These are phyloP conservation scores for Physella acuta DNA, from an alignment of 1,140 invertebrate genomes.

Conservation along the genomic window DNA sequence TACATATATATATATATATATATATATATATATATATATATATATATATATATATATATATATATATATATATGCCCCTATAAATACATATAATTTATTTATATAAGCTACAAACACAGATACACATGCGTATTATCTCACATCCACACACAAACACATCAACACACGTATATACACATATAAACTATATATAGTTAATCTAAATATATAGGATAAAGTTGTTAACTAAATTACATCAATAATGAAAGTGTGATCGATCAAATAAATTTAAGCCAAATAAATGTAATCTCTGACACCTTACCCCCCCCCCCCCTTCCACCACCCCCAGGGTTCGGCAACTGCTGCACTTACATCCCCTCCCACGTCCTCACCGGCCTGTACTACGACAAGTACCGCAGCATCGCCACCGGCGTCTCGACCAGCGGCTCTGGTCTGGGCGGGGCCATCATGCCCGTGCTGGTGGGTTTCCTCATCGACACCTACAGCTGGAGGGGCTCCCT, in stretches of 20 bases:
- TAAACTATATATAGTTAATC: too few species aligned
- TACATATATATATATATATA: slow-evolving; percentile 5
- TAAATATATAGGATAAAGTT: too few species aligned
- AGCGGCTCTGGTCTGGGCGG: slow-evolving; percentile 88
- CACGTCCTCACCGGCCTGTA: slow-evolving; percentile 71
- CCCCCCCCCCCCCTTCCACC: too few species aligned
- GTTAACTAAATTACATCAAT: too few species aligned
- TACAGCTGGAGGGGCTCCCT: slow-evolving; percentile 76
- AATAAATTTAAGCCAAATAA: too few species aligned
- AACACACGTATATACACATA: too few species aligned
- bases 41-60: slow-evolving; percentile 14
- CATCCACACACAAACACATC: too few species aligned
- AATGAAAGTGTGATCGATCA: too few species aligned
- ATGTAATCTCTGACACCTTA: too few species aligned
- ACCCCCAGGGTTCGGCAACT: slow-evolving; percentile 21
- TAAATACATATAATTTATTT: slow-evolving; percentile 1
- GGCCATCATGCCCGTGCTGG: slow-evolving; percentile 71
- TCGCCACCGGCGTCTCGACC: slow-evolving; percentile 87
- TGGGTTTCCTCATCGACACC: slow-evolving; percentile 67
- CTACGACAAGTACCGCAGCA: slow-evolving; percentile 83
- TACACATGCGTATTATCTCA: too few species aligned
- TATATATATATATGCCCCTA: too few species aligned
- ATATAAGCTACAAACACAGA: too few species aligned
- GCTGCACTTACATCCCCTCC: slow-evolving; percentile 40
- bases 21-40: slow-evolving; percentile 3